Evolutionary conservation across 1,140 invertebrate species (phyloP), one percentile per base, ranked within the genome.

Genomic region (Lordiphosa mommai): DNA sequence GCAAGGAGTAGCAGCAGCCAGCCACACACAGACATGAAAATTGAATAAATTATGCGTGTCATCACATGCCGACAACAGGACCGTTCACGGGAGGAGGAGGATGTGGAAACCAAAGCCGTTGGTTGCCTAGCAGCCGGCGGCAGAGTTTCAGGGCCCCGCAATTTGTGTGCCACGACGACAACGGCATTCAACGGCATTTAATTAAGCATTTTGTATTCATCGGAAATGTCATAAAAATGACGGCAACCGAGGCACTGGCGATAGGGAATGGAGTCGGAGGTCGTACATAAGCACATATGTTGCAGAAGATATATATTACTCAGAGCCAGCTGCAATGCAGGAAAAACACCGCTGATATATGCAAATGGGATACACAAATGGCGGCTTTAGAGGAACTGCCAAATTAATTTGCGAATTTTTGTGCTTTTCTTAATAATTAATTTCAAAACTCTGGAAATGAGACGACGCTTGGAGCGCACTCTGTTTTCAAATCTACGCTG

Each of bases 11-110:
- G 32, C 41, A 38, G 37, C 29, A 60, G 51, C 32, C 53, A 38
- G 36, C 48, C 37, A 44, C 47, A 51, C 40, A 50, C 29, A 58
- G 55, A 61, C 63, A 72, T 50, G 77, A 58, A 82, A 84, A 84
- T 84, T 84, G 79, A 84, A 84, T 84, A 84, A 84, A 84, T 84
- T 84, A 84, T 84, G 77, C 79, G 77, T 84, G 77, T 84, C 77
- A 84, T 85, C 77, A 84, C 79, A 84, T 77, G 68, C 64, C 56
- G 67, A 36, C 60, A 58, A 59, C 34, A 56, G 46, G 36, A 59
- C 20, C 32, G 3, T 17, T 14, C 27, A 23, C 16, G 36, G 16
- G 27, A 8, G 30, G 32, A 14, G 29, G 16, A 17, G 14, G 29
- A 47, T 38, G 27, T 8, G 37, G 30, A 30, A 30, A 33, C 23